Conservation (phyloP, 2,888 invertebrate species). For the Tetragnatha montana region DNA sequence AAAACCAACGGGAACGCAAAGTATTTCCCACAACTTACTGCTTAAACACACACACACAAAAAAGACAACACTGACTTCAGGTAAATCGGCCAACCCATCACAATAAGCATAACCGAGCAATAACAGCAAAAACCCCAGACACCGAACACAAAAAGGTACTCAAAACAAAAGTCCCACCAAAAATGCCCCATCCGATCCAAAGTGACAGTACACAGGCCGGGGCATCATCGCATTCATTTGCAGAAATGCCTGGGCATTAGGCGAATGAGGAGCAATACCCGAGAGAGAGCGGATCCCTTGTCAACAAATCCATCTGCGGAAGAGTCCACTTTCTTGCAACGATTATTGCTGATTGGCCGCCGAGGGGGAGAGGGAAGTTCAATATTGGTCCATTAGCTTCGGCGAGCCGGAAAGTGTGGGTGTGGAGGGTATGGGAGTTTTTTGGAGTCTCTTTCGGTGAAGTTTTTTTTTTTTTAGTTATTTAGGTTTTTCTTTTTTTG, state of each 20-base stretch:
- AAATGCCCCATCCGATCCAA: neutral
- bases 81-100: too few species aligned
- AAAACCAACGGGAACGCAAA: too few species aligned
- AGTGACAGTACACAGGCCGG: neutral
- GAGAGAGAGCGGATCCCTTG: constrained; percentile 12
- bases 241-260: constrained; percentile 29
- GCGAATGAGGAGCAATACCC: constrained; percentile 11
- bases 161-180: too few species aligned
- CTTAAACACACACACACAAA: too few species aligned
- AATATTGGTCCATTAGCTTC: constrained; percentile 11
- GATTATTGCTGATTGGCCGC: constrained; percentile 39
- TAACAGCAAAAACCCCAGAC: too few species aligned
- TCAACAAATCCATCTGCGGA: constrained; percentile 47
- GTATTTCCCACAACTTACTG: too few species aligned
- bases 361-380: constrained; percentile 7
- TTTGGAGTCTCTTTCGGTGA: neutral
- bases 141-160: too few species aligned
- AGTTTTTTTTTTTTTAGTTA: neutral
- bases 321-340: constrained; percentile 35
- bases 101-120: too few species aligned
- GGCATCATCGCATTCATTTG: constrained; percentile 10
- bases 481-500: neutral
- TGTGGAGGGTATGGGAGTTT: neutral
- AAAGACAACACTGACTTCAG: too few species aligned
- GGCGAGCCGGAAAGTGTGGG: neutral